Conservation (phyloP, 2,113 vertebrate genomes). For the Prionailurus viverrinus region DNA sequence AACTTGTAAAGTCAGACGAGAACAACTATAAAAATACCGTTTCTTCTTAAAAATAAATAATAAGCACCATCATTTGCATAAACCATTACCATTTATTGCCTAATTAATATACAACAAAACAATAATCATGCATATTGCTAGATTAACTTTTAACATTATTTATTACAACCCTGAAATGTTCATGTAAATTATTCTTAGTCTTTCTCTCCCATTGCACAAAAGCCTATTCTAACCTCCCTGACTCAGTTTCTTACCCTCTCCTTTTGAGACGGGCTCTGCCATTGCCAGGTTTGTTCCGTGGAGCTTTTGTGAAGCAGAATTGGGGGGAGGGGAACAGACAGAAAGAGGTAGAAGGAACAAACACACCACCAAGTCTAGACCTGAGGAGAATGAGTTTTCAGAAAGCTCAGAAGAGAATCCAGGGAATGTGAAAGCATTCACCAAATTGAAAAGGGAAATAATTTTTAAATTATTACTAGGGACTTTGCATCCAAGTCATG, state of each 20-base stretch:
- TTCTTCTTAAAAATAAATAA: constrained; percentile 75
- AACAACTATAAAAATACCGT: constrained; percentile 60
- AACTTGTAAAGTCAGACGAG: constrained; percentile 53
- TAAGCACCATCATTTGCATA: constrained; percentile 65
- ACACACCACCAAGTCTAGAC: background rate
- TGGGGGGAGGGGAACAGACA: background rate
- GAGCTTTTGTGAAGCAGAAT: background rate
- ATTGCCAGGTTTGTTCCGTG: constrained; percentile 16
- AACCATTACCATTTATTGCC: constrained; percentile 73
- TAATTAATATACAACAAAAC: constrained; percentile 75
- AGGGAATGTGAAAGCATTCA: background rate
- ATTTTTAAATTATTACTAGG: background rate
- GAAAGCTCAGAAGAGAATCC: constrained; percentile 8
- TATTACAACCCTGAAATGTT: constrained; percentile 67
- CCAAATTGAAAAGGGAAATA: constrained; percentile 7
- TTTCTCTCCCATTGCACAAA: constrained; percentile 20
- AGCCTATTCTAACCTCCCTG: background rate
- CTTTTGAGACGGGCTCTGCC: background rate
- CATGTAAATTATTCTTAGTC: constrained; percentile 53
- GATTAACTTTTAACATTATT: constrained; percentile 73
- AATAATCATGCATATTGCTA: constrained; percentile 59
- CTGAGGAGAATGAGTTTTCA: background rate
- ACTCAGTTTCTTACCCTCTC: background rate
- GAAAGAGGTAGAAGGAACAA: background rate
- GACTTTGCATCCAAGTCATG: background rate